Base-by-base conservation (phyloP, 2,888 invertebrate genomes). In the Didymodactylos carnosus region DNA sequence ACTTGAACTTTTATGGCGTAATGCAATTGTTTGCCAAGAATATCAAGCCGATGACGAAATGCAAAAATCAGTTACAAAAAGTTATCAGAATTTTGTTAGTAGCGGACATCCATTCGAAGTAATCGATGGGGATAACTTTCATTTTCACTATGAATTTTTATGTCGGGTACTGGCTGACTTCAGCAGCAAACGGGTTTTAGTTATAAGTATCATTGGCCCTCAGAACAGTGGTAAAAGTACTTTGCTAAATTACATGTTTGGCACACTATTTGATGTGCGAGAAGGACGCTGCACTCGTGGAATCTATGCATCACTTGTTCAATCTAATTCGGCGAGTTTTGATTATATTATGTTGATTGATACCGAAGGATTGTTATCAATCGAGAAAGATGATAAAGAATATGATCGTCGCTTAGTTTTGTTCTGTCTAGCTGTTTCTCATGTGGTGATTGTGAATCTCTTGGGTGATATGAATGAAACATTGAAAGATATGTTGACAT, bases 171-270 rank as follows among this genome's bases (percentile, higher is more conserved):
- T 62, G 25, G 25, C 23, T 25, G 25, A 16, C 23, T 25, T 25
- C 16, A 23, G 27, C 25, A 23, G 27, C 16, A 62, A 27, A 10
- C 23, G 23, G 23, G 27, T 25, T 16, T 23, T 62, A 62, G 14
- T 62, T 62, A 62, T 16, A 41, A n/a, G n/a, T n/a, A 88, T 95
- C 72, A 88, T 93, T 75, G 95, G 94, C 0, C 91, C 94, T 0
- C 95, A 95, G 87, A 94, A 94, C 7, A 90, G 92, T 0, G 95
- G 94, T 0, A 95, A 95, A 82, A 94, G 94, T 0, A 41, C 41
- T 13, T 16, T 41, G 11, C 16, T 41, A 41, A 41, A 41, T 41
- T 41, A 13, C 16, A 41, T 41, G 41, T 41, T 41, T 41, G 41
- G 41, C 16, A n/a, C n/a, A n/a, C n/a, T n/a, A n/a, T n/a, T n/a